Evolutionary conservation across 2,888 invertebrate genomes (phyloP).

Genomic region (Drosophila tanythrix): DNA sequence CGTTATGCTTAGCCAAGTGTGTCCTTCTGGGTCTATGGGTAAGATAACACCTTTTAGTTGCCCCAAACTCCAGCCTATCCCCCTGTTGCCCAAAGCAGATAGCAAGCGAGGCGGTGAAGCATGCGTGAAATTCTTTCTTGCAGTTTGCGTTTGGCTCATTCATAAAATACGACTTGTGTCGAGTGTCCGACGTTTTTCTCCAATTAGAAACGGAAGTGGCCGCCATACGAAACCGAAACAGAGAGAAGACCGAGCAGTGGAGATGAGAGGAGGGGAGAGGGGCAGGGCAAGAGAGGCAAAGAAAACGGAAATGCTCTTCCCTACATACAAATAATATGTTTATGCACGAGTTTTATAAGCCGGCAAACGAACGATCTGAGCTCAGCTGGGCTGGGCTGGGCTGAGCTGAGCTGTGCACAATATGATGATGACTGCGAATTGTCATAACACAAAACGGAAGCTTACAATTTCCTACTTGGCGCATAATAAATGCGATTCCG

Average conservation of each 20-base stretch:
- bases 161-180: constrained; percentile 57
- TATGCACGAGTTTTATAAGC: constrained; percentile 47
- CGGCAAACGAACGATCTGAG: constrained; percentile 17
- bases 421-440: constrained; percentile 58
- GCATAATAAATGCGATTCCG: constrained; percentile 71
- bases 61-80: background rate
- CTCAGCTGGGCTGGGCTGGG: background rate
- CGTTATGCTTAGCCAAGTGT: constrained; percentile 79
- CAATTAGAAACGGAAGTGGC: constrained; percentile 79
- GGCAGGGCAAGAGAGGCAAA: constrained; percentile 18
- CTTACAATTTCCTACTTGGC: constrained; percentile 78
- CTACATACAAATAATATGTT: constrained; percentile 31
- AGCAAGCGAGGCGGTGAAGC: constrained; percentile 51
- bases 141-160: constrained; percentile 59
- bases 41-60: constrained; percentile 64
- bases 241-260: background rate
- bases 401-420: constrained; percentile 16
- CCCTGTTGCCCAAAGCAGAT: background rate
- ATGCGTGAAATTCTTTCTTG: constrained; percentile 71
- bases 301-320: constrained; percentile 73
- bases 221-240: constrained; percentile 48
- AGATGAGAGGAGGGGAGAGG: background rate
- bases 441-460: constrained; percentile 78
- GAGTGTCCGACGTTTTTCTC: constrained; percentile 27
- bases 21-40: constrained; percentile 63